Percentiles rank a stretch among this genome's conserved stretches.
Conservation (phyloP, 2,888 invertebrate genomes). For the Invenusta paracnida region DNA sequence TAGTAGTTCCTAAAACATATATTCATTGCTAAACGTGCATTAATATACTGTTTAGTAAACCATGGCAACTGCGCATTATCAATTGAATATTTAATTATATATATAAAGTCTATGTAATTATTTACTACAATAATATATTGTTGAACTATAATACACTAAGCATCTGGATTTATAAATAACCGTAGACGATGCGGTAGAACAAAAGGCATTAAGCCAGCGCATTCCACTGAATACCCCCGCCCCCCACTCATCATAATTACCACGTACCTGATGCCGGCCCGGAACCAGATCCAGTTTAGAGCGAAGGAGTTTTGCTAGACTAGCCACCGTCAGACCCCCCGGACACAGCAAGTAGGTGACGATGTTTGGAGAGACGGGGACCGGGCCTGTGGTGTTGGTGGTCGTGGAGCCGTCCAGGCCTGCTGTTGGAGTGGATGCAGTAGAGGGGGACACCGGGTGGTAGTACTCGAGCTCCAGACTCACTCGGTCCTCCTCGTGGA, state of each 20-base stretch:
- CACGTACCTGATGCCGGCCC: background rate
- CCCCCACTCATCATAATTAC: no score
- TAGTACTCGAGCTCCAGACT: conserved; percentile 75
- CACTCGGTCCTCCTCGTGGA: background rate
- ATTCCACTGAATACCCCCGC: no score
- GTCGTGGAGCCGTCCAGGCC: background rate
- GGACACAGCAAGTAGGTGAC: conserved; percentile 31
- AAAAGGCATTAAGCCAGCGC: no score
- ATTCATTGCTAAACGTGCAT: conserved; percentile 9
- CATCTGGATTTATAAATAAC: no score
- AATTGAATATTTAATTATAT: no score
- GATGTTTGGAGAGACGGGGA: no score
- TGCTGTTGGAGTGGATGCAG: background rate
- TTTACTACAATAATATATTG: no score
- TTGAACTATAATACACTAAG: no score
- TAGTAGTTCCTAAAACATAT: conserved; percentile 26
- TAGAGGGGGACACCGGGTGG: conserved; percentile 35
- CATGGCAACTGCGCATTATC: no score
- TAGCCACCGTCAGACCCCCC: background rate
- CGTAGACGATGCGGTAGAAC: no score
- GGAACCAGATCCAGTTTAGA: background rate
- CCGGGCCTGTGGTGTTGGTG: background rate
- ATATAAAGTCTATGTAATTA: no score
- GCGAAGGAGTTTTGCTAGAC: background rate
- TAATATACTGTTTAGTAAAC: no score